Evolutionary conservation across 2,888 invertebrate species (phyloP), one percentile per base, ranked within the genome.

Genomic region (Acronicta alni): DNA sequence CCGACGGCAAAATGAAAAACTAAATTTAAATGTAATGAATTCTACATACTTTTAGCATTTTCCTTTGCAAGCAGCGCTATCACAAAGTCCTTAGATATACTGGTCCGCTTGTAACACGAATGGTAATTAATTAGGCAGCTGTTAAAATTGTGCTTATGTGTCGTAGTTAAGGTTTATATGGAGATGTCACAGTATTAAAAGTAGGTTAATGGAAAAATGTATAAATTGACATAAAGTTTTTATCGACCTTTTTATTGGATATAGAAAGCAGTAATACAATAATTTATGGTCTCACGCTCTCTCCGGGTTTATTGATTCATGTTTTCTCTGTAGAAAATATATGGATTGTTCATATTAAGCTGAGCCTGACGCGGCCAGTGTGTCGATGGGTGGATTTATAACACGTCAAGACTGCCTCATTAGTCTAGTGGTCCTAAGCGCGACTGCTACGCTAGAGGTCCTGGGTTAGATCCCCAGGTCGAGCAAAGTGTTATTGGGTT

Each of bases 81-180:
- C 14, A 3, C 8, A 2, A 18, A 0, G 18, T 18, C 2, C 9
- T 14, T 20, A 42, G 14, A n/a, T 42, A 42, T 20, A 42, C 2
- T 41, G 41, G 41, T 10, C 17, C 2, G 17, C 39, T 43, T 54
- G 35, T 54, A 41, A 17, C 38, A 57, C 37, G 38, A 45, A 23
- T 15, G 32, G 35, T 69, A 48, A 69, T 69, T 69, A 69, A 69
- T 70, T 69, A 69, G 55, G 16, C 12, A 20, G 26, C 39, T 30
- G 56, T 56, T 57, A 30, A 57, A 49, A 57, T 43, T 56, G 39
- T 49, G 54, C 38, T 48, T 52, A 20, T 6, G 17, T 15, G 43
- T 17, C 8, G 54, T 32, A 52, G 26, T 54, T 61, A 46, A 16
- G 47, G 52, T 67, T 66, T 47, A 47, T 48, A 55, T 35, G 17